Evolutionary conservation across 2,113 vertebrate genomes (phyloP).

Genomic region (Otus sunia): DNA sequence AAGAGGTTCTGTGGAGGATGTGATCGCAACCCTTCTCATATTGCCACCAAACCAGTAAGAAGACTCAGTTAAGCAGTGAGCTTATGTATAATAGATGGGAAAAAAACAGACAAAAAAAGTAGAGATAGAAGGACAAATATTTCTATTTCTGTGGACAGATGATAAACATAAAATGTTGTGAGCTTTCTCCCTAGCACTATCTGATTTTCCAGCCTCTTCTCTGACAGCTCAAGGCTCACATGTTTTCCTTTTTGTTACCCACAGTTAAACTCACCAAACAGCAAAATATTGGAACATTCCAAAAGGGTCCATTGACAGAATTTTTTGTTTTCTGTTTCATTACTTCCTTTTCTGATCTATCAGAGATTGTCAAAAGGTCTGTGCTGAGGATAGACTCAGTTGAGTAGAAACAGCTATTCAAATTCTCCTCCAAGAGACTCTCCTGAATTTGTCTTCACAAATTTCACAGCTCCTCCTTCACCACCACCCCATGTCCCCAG

Average conservation of each 20-base stretch:
- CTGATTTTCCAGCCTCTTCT: constrained; percentile 23
- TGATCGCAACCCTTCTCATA: not conserved
- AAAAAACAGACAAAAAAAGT: not conserved
- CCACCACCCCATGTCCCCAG: not conserved
- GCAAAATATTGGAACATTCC: not conserved
- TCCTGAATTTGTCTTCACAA: not conserved
- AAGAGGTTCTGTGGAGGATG: not conserved
- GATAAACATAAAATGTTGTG: not conserved
- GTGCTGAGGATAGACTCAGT: not conserved
- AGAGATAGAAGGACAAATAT: constrained; percentile 1
- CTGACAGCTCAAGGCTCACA: not conserved
- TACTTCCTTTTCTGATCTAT: not conserved
- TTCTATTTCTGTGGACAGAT: constrained; percentile 15
- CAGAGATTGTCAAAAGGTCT: not conserved
- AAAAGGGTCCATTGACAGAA: not conserved
- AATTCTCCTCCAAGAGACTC: not conserved
- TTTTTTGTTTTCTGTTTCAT: not conserved
- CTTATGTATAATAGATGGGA: not conserved
- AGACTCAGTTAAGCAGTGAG: not conserved
- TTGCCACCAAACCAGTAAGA: not conserved
- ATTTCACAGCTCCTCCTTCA: not conserved
- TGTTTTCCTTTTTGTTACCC: not conserved
- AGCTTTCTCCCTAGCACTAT: not conserved
- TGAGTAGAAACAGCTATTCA: not conserved
- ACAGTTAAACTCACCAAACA: not conserved